Conservation (phyloP, 1,140 invertebrate species). For the Archivesica marissinica region DNA sequence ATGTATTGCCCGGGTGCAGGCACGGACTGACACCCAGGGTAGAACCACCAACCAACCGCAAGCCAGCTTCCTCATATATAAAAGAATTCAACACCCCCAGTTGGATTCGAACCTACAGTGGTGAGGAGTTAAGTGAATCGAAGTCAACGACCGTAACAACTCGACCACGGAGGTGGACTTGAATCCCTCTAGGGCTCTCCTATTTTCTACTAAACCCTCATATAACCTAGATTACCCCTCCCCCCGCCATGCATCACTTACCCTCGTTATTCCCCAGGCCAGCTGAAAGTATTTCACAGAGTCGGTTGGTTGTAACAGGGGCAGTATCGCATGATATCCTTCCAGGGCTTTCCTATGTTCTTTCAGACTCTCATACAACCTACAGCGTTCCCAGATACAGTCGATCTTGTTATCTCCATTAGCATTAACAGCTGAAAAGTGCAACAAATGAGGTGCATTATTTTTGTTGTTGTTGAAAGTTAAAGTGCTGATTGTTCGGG, state of each 20-base stretch:
- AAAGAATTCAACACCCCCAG: too few relatives aligned
- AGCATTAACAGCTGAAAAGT: slow-evolving; percentile 79
- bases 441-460: too few relatives aligned
- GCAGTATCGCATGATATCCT: slow-evolving; percentile 90
- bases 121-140: too few relatives aligned
- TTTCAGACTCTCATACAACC: slow-evolving; percentile 89
- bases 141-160: too few relatives aligned
- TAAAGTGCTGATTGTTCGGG: too few relatives aligned
- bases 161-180: too few relatives aligned
- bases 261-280: slow-evolving; percentile 90
- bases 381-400: slow-evolving; percentile 90
- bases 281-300: slow-evolving; percentile 89
- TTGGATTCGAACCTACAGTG: too few relatives aligned
- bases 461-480: too few relatives aligned
- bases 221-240: slow-evolving; percentile 89
- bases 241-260: slow-evolving; percentile 44
- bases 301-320: slow-evolving; percentile 87
- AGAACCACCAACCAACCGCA: too few relatives aligned
- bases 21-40: too few relatives aligned
- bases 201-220: slow-evolving; percentile 89
- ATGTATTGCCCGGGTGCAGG: too few relatives aligned
- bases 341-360: slow-evolving; percentile 89
- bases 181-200: slow-evolving; percentile 89
- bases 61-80: too few relatives aligned
- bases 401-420: slow-evolving; percentile 86